Conservation (phyloP, 2,113 vertebrate species). For the Scomber japonicus region DNA sequence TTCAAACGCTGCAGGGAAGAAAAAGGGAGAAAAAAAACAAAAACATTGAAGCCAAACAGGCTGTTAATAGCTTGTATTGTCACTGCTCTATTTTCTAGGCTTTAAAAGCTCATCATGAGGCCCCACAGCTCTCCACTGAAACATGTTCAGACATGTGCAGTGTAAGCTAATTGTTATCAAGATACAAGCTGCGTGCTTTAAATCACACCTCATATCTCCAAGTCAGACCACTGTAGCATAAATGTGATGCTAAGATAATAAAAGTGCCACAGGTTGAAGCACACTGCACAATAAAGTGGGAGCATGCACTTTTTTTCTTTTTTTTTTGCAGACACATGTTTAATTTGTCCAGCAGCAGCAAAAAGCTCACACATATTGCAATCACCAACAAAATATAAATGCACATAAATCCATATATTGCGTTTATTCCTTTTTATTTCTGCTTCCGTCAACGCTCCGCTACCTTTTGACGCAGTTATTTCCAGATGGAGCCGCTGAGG, state of each 20-base stretch:
- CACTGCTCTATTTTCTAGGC: conserved; percentile 7
- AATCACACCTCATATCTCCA: not conserved
- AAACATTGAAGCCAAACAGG: not conserved
- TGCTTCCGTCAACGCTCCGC: not conserved
- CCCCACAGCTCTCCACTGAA: not conserved
- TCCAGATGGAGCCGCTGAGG: not conserved
- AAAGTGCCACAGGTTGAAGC: not conserved
- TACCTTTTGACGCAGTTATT: not conserved
- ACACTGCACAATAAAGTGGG: not conserved
- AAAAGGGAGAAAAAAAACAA: not conserved
- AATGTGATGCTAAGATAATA: not conserved
- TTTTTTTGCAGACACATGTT: not conserved
- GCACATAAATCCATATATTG: no score
- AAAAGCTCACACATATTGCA: not conserved
- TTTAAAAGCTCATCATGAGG: not conserved
- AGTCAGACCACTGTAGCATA: not conserved
- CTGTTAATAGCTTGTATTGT: not conserved
- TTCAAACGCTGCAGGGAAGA: conserved; percentile 38
- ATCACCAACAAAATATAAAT: not conserved
- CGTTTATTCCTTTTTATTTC: not conserved
- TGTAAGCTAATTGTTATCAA: not conserved
- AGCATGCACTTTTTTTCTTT: not conserved
- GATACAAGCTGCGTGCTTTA: not conserved
- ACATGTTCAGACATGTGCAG: not conserved
- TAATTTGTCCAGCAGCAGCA: not conserved